A percentile compares a stretch with the other conserved stretches of the same genome.
phyloP scores from a whole-genome alignment of 2,797 vertebrate genomes.

The Atherinosoma microstoma region DNA sequence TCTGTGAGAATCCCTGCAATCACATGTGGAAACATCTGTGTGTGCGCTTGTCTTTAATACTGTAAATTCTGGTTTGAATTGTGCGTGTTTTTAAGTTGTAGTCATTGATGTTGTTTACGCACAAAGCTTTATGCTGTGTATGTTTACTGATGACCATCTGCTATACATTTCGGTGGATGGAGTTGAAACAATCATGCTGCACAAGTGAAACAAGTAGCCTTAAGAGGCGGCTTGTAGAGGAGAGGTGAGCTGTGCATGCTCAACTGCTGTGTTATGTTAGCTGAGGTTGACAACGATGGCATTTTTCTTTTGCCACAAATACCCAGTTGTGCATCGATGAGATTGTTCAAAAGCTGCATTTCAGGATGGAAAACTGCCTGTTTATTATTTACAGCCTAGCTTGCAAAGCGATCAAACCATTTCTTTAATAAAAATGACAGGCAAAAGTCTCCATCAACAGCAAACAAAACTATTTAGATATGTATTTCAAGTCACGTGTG shows the following conservation, averaged over 20 bases:
- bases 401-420: slow-evolving; percentile 11
- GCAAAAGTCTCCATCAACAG: slow-evolving; percentile 2
- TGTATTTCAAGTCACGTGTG: neutral
- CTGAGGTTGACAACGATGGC: slow-evolving; percentile 57
- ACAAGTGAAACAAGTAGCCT: slow-evolving; percentile 41
- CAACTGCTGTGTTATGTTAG: slow-evolving; percentile 54
- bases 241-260: slow-evolving; percentile 64
- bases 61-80: slow-evolving; percentile 44
- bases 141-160: slow-evolving; percentile 74
- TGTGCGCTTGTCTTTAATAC: slow-evolving; percentile 44
- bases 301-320: slow-evolving; percentile 40
- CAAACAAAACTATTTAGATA: neutral
- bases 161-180: slow-evolving; percentile 54
- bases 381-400: slow-evolving; percentile 11
- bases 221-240: slow-evolving; percentile 36
- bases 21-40: slow-evolving; percentile 57
- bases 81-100: slow-evolving; percentile 50
- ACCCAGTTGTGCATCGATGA: slow-evolving; percentile 6
- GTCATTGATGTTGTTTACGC: slow-evolving; percentile 64
- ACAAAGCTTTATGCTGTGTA: slow-evolving; percentile 40
- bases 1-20: slow-evolving; percentile 60
- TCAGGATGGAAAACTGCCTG: slow-evolving; percentile 12
- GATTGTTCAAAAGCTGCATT: slow-evolving; percentile 25
- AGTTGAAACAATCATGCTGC: slow-evolving; percentile 61
- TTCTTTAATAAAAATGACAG: neutral